Base-by-base conservation (phyloP, 2,113 vertebrate genomes). In the Stegastes partitus region DNA sequence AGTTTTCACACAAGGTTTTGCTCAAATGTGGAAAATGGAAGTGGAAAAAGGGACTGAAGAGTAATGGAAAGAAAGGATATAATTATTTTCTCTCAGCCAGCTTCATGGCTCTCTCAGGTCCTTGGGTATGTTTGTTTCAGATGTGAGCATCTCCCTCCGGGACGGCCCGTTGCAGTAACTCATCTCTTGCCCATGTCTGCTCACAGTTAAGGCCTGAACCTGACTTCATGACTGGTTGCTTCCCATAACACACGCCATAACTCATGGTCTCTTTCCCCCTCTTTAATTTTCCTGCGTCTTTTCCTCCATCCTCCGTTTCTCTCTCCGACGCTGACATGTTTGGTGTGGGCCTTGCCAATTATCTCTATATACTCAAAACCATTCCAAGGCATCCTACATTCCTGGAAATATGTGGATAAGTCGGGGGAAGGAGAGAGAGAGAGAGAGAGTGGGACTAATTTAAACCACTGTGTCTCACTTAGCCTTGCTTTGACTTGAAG, bases 381-480 rank as follows among this genome's bases (percentile, higher is more conserved):
- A 28, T 62, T 58, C 42, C 50, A 39, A 58, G 70, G 19, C 37
- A 9, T 50, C 23, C 54, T 15, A 42, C 34, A 26, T 74, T 59
- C 15, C 23, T 31, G 14, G 49, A 51, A 68, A 37, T n/a, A 62
- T 53, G 57, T n/a, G 8, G 34, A 57, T 72, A 21, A 67, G n/a
- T 21, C 0, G 44, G 3, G 21, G 50, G 63, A 53, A 23, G 45
- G 3, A 28, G 6, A 34, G 55, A 55, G 55, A 67, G 28, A 19
- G 23, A 58, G 18, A 28, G 6, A 26, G 2, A 57, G 68, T 54
- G 54, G 62, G 55, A 79, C 79, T 90, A 73, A 90, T 92, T 82
- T 83, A n/a, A 85, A 89, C 85, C 81, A 70, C 62, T 79, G 72
- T 61, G 59, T 70, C 76, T 87, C 64, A 81, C 69, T 84, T 90